Conservation (phyloP, 2,797 vertebrate species). For the Vireo griseus region DNA sequence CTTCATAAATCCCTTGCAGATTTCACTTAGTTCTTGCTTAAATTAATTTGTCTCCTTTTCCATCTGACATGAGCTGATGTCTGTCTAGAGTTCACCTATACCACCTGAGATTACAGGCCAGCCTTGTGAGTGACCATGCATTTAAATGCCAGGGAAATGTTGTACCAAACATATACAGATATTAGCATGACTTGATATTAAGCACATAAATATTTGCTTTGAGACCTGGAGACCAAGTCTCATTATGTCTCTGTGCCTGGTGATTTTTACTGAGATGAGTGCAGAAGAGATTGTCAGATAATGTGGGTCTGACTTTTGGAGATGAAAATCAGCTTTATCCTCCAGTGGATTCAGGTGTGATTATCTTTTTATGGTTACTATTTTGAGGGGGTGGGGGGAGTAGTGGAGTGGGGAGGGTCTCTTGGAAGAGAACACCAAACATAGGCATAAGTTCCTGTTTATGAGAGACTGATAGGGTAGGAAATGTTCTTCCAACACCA, state of each 20-base stretch:
- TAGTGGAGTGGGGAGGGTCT: not conserved
- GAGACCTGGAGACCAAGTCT: not conserved
- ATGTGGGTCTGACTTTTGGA: not conserved
- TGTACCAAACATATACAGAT: not conserved
- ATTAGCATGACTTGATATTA: not conserved
- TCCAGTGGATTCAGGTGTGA: not conserved
- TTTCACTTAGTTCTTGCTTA: not conserved
- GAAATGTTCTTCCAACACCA: not conserved
- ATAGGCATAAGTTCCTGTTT: not conserved
- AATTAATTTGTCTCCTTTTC: not conserved
- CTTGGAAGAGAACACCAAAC: not conserved
- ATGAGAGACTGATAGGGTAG: not conserved
- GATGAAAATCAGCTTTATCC: not conserved
- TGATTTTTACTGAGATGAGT: not conserved
- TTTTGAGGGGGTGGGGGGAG: rapidly evolving
- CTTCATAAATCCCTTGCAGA: not conserved
- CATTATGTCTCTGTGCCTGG: not conserved
- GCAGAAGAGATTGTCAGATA: not conserved
- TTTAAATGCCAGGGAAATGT: not conserved
- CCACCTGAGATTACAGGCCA: not conserved
- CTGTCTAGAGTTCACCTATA: not conserved
- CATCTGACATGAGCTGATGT: not conserved
- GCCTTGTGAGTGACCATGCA: not conserved
- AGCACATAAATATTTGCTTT: not conserved
- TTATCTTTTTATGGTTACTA: not conserved